Evolutionary conservation across 2,113 vertebrate species (phyloP), one percentile per base, ranked within the genome.

Genomic region (Pagrus major): DNA sequence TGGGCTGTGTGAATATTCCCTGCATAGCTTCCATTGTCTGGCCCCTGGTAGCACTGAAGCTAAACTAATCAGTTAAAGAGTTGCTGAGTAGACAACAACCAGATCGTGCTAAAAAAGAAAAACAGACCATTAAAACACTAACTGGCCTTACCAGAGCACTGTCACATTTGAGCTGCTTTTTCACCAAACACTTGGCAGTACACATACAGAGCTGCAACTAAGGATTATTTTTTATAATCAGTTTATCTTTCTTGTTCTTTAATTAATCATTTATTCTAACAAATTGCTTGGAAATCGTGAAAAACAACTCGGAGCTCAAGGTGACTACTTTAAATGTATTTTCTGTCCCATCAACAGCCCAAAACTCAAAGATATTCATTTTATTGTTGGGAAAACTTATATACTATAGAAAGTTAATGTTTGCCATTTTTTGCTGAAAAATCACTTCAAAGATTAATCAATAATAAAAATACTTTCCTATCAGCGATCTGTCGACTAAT

Each of bases 1-100:
- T 72, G 49, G 64, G 81, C 74, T 63, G 71, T 63, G 87, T 60
- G 85, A 86, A 89, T 88, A 66, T 88, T 88, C 89, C 64, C 81
- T 78, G 68, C 82, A 56, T 84, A 75, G 89, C 78, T 66, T 42
- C 80, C 76, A 86, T 91, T 88, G 88, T 93, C 37, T 49, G 86
- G 55, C 49, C 67, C 31, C 63, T 84, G 71, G 69, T 81, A 59
- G 76, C 81, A 71, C 85, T 89, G 78, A 70, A 78, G 83, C 85
- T 89, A 86, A 90, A 84, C 89, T 85, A 89, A 93, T 91, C 91
- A 90, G 85, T 88, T 87, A 84, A 81, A 80, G 87, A 92, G 85
- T 82, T 93, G 91, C 91, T 91, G 88, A 93, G 87, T 89, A 73
- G 87, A 81, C 91, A 83, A 79, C 80, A 86, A 64, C 47, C 74